Conservation (phyloP, 1,140 invertebrate species). For the Bombus sibiricus region DNA sequence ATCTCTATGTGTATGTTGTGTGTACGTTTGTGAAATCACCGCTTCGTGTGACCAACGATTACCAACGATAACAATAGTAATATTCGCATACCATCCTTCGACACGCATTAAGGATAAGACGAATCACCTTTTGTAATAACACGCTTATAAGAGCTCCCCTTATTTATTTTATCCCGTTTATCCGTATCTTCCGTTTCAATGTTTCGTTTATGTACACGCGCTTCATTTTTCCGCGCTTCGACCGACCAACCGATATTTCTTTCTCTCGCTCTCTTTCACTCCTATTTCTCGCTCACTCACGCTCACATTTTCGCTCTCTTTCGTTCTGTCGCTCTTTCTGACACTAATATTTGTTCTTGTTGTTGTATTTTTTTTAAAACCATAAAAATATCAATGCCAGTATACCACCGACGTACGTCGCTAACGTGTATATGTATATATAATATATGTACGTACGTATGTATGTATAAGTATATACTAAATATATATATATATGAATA, state of each 20-base stretch:
- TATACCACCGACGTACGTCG: constrained; percentile 62
- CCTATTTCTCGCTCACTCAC: constrained; percentile 7
- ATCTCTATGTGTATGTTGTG: constrained; percentile 53
- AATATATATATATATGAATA: constrained; percentile 58
- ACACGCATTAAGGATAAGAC: constrained; percentile 13
- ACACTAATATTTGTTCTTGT: constrained; percentile 43
- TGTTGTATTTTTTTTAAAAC: constrained; percentile 60
- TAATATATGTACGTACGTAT: constrained; percentile 57
- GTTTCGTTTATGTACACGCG: constrained; percentile 38
- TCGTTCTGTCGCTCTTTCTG: constrained; percentile 19
- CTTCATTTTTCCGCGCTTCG: constrained; percentile 31
- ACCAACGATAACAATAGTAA: constrained; percentile 17
- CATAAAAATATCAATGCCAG: constrained; percentile 67
- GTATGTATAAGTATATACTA: constrained; percentile 57
- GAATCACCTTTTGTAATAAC: not conserved
- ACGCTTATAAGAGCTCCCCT: constrained; percentile 16
- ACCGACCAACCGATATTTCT: constrained; percentile 1
- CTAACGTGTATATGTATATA: constrained; percentile 67
- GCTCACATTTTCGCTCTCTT: constrained; percentile 14
- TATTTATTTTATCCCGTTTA: constrained; percentile 24
- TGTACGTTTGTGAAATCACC: constrained; percentile 52
- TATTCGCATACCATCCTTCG: constrained; percentile 4
- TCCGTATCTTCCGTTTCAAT: constrained; percentile 5
- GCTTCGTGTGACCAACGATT: constrained; percentile 42
- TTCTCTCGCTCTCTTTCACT: constrained; percentile 12